Evolutionary conservation across 2,113 vertebrate species (phyloP), one percentile per base, ranked within the genome.

Genomic region (Clarias macrocephalus): DNA sequence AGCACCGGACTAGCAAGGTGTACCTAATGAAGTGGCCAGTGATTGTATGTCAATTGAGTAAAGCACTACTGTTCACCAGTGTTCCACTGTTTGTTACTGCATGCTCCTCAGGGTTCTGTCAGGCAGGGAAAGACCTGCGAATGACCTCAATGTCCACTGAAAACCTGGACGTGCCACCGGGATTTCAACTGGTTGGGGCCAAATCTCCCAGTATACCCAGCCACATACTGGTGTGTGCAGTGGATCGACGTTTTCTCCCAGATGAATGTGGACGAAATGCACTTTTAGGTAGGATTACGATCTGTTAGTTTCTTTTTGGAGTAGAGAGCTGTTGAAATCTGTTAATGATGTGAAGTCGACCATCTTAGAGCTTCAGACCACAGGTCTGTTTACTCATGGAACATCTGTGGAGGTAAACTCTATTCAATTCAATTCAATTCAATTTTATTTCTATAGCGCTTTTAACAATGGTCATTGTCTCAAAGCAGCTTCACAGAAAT

Each of bases 191-290:
- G 18, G 96, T 99, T 30, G 98, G 98, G 25, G 96, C 96, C 30
- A 98, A 97, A 92, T 96, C 96, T 56, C 97, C 97, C 37, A 95
- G 93, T 88, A 93, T 98, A 88, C 95, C 97, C 0, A 97, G 97
- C 82, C 97, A 96, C 21, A 94, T 99, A 83, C 94, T 99, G 87
- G 98, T 99, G 84, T 99, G 98, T 18, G 96, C 97, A 0, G 98
- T 99, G 63, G 98, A 99, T 93, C 94, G 94, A 76, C 95, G 97
- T 72, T 99, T 99, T 94, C 91, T 99, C 87, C 98, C 98, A 0
- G 98, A 99, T 76, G 97, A 99, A 90, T 95, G 94, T 0, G 98
- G 98, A 52, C 96, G 89, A 90, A 97, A 98, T 19, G 98, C 98
- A 23, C 94, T 99, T 63, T 92, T 99, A 56, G 98, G 98, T 99